These are phyloP conservation scores for Aleiodes leptofemur DNA, from an alignment of 2,888 invertebrate species.

Conservation along the genomic window DNA sequence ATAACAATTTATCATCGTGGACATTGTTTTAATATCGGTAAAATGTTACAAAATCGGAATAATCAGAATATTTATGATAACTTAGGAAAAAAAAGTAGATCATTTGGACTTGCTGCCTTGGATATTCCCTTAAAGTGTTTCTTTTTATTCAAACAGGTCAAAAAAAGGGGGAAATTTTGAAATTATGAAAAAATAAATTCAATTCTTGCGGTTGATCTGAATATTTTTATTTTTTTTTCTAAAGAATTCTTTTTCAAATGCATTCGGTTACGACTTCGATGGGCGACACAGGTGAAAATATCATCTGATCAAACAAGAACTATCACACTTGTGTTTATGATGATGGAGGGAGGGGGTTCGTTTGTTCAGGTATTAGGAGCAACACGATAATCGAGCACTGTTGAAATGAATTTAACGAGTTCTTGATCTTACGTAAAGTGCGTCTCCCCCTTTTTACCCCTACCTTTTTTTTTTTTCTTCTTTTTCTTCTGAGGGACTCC, in stretches of 20 bases:
- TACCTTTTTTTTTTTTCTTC: background rate
- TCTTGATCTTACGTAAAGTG: conserved; percentile 58
- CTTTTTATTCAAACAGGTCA: too few species aligned
- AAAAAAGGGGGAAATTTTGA: too few species aligned
- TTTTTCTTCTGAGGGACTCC: background rate
- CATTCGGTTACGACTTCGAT: conserved; percentile 57
- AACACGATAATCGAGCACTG: conserved; percentile 57
- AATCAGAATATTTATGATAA: too few species aligned
- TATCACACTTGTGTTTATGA: conserved; percentile 22
- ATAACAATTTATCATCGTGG: too few species aligned
- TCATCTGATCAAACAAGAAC: conserved; percentile 65
- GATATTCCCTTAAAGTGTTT: too few species aligned
- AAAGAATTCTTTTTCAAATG: background rate
- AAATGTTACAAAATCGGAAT: too few species aligned
- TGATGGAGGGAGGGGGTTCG: conserved; percentile 37
- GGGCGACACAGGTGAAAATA: conserved; percentile 62
- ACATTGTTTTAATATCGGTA: too few species aligned
- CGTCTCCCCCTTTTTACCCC: conserved; percentile 32
- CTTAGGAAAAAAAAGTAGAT: too few species aligned
- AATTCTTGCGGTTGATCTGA: background rate
- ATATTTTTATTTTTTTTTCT: background rate
- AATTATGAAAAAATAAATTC: background rate
- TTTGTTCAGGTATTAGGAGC: conserved; percentile 61
- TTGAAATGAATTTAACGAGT: conserved; percentile 61
- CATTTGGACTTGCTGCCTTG: too few species aligned